A percentile compares a stretch with the other conserved stretches of the same genome.
Evolutionary conservation across 2,113 vertebrate species (phyloP).

Genomic region (Percina caprodes): DNA sequence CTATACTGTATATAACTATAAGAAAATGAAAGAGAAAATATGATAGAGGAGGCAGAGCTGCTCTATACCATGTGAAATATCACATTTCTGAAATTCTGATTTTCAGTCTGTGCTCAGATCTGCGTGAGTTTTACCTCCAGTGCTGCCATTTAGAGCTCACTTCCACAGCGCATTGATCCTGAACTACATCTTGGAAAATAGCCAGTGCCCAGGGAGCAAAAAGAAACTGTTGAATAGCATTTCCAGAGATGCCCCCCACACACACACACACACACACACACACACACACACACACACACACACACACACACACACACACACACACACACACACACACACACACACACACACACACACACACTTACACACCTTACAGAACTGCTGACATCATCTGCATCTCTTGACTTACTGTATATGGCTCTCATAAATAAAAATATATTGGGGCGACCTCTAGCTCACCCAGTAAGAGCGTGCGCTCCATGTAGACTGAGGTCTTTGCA

Average conservation of each 20-base stretch:
- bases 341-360: too few species aligned
- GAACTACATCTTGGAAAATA: conserved; percentile 60
- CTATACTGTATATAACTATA: too few species aligned
- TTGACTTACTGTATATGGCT: conserved; percentile 43
- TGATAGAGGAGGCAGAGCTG: conserved; percentile 6
- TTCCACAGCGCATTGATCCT: conserved; percentile 70
- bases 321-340: too few species aligned
- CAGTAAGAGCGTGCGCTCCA: too few species aligned
- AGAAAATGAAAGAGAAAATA: conserved; percentile 20
- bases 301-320: too few species aligned
- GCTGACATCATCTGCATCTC: conserved; percentile 71
- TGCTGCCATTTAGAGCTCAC: conserved; percentile 63
- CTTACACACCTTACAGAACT: conserved; percentile 41
- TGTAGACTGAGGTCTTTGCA: too few species aligned
- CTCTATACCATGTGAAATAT: conserved; percentile 34
- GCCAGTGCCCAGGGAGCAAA: conserved; percentile 62
- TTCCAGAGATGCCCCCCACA: conserved; percentile 43
- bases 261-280: too few species aligned
- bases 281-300: background rate
- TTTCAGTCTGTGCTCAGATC: conserved; percentile 40
- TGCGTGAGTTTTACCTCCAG: conserved; percentile 60
- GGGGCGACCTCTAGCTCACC: too few species aligned
- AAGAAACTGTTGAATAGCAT: conserved; percentile 61
- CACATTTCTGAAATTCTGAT: conserved; percentile 48
- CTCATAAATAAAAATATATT: conserved; percentile 61